phyloP scores from a whole-genome alignment of 2,113 vertebrate genomes.

The Anser brachyrhynchus region DNA sequence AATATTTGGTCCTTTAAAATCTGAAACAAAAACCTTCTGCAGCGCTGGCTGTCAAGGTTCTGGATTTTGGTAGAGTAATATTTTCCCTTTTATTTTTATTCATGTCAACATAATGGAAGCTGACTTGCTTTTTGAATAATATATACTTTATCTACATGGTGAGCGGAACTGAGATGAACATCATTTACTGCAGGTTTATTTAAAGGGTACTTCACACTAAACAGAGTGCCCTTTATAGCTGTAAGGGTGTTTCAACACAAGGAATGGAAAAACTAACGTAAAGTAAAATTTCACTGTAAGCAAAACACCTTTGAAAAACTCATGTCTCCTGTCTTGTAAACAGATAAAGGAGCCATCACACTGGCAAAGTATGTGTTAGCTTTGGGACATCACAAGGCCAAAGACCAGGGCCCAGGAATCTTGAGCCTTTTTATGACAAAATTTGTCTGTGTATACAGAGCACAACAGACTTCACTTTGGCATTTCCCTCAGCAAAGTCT shows the following conservation, averaged over 20 bases:
- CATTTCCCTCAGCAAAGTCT: not conserved
- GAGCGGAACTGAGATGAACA: not conserved
- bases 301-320: not conserved
- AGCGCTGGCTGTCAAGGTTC: not conserved
- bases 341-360: not conserved
- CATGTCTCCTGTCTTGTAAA: not conserved
- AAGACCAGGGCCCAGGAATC: not conserved
- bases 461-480: not conserved
- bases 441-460: not conserved
- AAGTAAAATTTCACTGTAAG: not conserved
- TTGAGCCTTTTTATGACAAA: not conserved
- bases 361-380: not conserved
- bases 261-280: not conserved
- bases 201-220: not conserved
- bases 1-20: constrained; percentile 43
- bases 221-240: not conserved
- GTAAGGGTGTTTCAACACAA: not conserved
- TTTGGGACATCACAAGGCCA: not conserved
- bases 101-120: constrained; percentile 38
- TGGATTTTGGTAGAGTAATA: not conserved
- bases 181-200: constrained; percentile 17
- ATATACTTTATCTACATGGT: constrained; percentile 15
- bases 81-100: constrained; percentile 18
- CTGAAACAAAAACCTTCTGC: constrained; percentile 9
- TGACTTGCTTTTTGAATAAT: constrained; percentile 61